phyloP scores from a whole-genome alignment of 2,113 vertebrate genomes.

The Lophius piscatorius region DNA sequence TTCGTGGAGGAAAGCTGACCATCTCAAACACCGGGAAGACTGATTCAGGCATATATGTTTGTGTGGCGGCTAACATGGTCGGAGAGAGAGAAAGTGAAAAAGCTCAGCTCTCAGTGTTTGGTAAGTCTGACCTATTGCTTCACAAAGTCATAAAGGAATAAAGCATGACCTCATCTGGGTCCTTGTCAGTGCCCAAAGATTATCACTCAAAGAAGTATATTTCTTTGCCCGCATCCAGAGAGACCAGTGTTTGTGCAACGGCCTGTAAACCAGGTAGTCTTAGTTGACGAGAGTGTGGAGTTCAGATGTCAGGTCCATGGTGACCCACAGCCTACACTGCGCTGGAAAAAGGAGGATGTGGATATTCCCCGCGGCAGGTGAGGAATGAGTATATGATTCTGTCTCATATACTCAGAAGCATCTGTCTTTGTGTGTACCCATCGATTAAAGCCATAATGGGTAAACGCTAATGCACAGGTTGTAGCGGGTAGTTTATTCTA shows the following conservation, averaged over 20 bases:
- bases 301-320: slow-evolving; percentile 94
- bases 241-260: slow-evolving; percentile 90
- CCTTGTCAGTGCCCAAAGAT: slow-evolving; percentile 4
- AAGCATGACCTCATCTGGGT: slow-evolving; percentile 4
- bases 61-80: slow-evolving; percentile 95
- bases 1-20: slow-evolving; percentile 93
- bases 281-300: slow-evolving; percentile 91
- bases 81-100: slow-evolving; percentile 94
- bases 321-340: slow-evolving; percentile 89
- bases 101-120: slow-evolving; percentile 92
- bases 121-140: slow-evolving; percentile 70
- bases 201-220: slow-evolving; percentile 31
- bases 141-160: slow-evolving; percentile 10
- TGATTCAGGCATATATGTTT: slow-evolving; percentile 92
- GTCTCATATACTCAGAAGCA: slow-evolving; percentile 5
- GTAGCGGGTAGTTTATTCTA: too few relatives aligned
- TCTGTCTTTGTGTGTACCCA: slow-evolving; percentile 2
- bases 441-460: slow-evolving; percentile 10
- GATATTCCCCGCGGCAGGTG: slow-evolving; percentile 92
- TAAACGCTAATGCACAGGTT: slow-evolving; percentile 24
- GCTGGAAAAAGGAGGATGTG: slow-evolving; percentile 93
- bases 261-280: slow-evolving; percentile 94
- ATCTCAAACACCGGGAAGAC: slow-evolving; percentile 92
- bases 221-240: slow-evolving; percentile 78
- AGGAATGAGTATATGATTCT: slow-evolving; percentile 27